Evolutionary conservation across 1,140 invertebrate genomes (phyloP).

Genomic region (Aphaenogaster rudis): DNA sequence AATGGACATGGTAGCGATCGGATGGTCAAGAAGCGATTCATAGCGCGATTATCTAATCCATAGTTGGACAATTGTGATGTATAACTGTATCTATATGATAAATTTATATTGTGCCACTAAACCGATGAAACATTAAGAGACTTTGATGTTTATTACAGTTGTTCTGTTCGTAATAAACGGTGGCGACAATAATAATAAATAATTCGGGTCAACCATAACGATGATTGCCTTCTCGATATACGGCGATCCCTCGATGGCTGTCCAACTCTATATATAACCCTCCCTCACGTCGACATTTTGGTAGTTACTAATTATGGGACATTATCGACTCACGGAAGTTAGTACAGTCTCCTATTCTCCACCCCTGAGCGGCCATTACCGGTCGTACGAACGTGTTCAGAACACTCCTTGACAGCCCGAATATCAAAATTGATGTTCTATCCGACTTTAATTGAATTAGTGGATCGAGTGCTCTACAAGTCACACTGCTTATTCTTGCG

Average conservation of each 20-base stretch:
- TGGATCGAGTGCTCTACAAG: conserved; percentile 30
- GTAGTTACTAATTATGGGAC: conserved; percentile 74
- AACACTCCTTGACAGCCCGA: conserved; percentile 49
- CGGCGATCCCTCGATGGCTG: not conserved
- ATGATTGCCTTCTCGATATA: conserved; percentile 16
- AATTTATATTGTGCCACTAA: conserved; percentile 15
- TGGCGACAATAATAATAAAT: conserved; percentile 61
- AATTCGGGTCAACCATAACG: conserved; percentile 10
- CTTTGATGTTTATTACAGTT: conserved; percentile 36
- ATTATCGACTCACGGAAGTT: conserved; percentile 74
- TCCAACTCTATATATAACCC: conserved; percentile 53
- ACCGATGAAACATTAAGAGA: not conserved
- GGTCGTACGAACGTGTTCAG: conserved; percentile 57
- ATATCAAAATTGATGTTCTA: conserved; percentile 73
- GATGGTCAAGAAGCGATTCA: conserved; percentile 23
- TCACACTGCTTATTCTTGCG: conserved; percentile 9
- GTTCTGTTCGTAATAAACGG: conserved; percentile 12
- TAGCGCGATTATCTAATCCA: not conserved
- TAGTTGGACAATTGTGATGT: not conserved
- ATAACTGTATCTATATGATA: not conserved
- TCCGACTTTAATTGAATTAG: conserved; percentile 71
- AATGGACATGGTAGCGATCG: not conserved
- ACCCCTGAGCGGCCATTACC: conserved; percentile 71
- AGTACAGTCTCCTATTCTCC: conserved; percentile 70
- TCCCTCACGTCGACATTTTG: conserved; percentile 63